Evolutionary conservation across 1,140 invertebrate genomes (phyloP), one percentile per base, ranked within the genome.

Genomic region (Aphis craccivora): DNA sequence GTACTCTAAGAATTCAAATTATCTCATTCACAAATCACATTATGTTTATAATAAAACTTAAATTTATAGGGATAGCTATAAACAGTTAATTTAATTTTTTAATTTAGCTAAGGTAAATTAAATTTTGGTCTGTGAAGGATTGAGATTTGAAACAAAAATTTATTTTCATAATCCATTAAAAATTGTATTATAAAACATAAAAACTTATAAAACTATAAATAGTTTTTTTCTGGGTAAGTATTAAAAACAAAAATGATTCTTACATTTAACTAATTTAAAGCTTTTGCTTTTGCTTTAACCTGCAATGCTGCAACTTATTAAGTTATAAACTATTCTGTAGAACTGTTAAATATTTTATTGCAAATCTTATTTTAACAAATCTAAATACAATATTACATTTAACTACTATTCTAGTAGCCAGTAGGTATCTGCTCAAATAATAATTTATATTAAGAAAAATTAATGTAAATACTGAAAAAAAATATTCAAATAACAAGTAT

Each of bases 231-330:
- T 84, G 83, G 23, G 83, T 84, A 84, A 84, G 83, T 84, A 83
- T 83, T 84, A n/a, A 84, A 83, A 83, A 83, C 35, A 40, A 83
- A 83, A 83, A 83, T 83, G 20, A 83, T 83, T 37, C 37, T 83
- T 83, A 83, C 81, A 83, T 83, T 83, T 83, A 83, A 83, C 81
- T 83, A 83, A 83, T 83, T 37, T 83, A 83, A 37, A 83, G 55
- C 55, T 55, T 83, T 83, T 35, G n/a, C 67, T 81, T 81, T 81
- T 81, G 76, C 81, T 40, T 83, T 83, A 76, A 76, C 5, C 20
- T 83, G n/a, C 14, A 83, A 55, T 55, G 76, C 76, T 83, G 35
- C 76, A 83, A 40, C 35, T 35, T 83, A 83, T 83, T 83, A 83
- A 83, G 76, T 83, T 40, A 83, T 83, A 83, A 6, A 83, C n/a